These are phyloP conservation scores for Leptodactylus fuscus DNA, from an alignment of 2,113 vertebrate genomes.

Conservation along the genomic window DNA sequence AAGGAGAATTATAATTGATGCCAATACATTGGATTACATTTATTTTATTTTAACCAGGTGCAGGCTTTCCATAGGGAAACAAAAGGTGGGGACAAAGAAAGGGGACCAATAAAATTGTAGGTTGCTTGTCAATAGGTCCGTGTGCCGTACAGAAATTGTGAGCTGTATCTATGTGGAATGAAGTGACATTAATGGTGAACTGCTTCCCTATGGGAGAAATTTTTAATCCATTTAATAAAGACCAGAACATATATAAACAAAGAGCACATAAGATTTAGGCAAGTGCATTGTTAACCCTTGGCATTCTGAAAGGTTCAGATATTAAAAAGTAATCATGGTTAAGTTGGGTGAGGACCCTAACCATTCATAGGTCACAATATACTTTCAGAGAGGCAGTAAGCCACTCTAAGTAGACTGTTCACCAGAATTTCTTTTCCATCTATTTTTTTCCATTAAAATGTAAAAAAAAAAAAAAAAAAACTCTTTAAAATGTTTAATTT, in stretches of 20 bases:
- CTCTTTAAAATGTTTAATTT: too few species aligned
- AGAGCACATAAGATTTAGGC: neutral
- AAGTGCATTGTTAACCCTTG: neutral
- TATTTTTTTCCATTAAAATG: too few species aligned
- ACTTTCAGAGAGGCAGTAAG: too few species aligned
- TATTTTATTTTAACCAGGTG: constrained; percentile 56
- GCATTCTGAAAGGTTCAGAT: neutral
- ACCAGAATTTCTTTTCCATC: too few species aligned
- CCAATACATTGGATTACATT: constrained; percentile 45
- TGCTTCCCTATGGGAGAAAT: constrained; percentile 22
- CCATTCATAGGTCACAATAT: neutral
- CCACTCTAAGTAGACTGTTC: too few species aligned
- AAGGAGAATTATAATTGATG: constrained; percentile 35
- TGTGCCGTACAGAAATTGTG: constrained; percentile 37
- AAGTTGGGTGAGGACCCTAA: neutral
- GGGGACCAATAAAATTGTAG: constrained; percentile 24
- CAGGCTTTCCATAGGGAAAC: constrained; percentile 31
- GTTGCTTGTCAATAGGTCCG: constrained; percentile 44
- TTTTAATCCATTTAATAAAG: constrained; percentile 34
- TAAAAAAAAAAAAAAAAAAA: too few species aligned
- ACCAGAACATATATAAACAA: constrained; percentile 29
- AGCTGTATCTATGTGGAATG: constrained; percentile 27
- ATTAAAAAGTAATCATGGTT: neutral
- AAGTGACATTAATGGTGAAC: constrained; percentile 37
- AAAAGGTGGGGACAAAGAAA: constrained; percentile 35